Evolutionary conservation across 2,797 vertebrate species (phyloP), one percentile per base, ranked within the genome.

Genomic region (Hypotaenidia philippensis): DNA sequence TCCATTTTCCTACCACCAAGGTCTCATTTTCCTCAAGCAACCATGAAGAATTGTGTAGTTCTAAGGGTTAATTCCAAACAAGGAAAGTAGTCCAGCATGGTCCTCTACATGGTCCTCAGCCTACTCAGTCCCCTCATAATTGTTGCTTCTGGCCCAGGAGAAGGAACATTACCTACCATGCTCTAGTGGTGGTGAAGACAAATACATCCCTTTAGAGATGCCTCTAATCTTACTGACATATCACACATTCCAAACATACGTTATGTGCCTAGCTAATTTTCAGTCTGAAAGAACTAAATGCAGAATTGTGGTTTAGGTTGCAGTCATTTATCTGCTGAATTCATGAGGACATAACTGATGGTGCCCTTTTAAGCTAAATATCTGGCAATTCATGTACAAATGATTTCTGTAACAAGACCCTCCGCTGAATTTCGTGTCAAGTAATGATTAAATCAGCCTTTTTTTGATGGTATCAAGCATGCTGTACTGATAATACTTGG

Each of bases 381-480:
- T 78, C 17, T 85, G 41, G 32, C 47, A 96, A 82, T 59, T 61
- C 29, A 52, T 57, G 6, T 41, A 52, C 5, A 3, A 74, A 74
- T 40, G 2, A 60, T 56, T 89, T 87, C 41, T 77, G 38, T 52
- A 91, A 36, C 19, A 69, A 78, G 6, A 90, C 13, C 4, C 12
- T 88, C 79, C 88, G 29, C 14, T 80, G 57, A 82, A 60, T 44
- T 22, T 13, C 12, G 31, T 72, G 45, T 6, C 66, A 47, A 25
- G 13, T 57, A 57, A 77, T 32, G 53, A 23, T 59, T 92, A 83
- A 86, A 82, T 88, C 40, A 47, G 6, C 31, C 9, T 29, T 61
- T 69, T 91, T 86, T 88, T 89, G 60, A 82, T 36, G 27, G 23
- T 52, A 66, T 29, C 55, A 88, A 85, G 15, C 6, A 75, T 63